Percentiles rank a stretch among this genome's conserved stretches.
These are phyloP conservation scores for Yponomeuta evonymella DNA, from an alignment of 2,888 invertebrate genomes.

Conservation along the genomic window DNA sequence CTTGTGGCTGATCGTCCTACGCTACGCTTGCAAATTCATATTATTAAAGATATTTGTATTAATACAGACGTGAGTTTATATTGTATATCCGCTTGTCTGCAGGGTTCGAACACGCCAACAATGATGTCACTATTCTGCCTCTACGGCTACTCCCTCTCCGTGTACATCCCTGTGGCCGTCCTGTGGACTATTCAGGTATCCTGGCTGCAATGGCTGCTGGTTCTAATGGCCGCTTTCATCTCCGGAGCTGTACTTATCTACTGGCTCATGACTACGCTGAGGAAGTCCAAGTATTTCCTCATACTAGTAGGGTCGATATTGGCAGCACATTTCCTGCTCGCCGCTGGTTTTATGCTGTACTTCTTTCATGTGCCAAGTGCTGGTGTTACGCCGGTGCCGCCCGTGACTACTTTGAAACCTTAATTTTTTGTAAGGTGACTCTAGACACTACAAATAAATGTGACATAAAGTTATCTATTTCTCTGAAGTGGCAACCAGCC, in stretches of 20 bases:
- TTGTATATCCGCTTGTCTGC: conserved; percentile 28
- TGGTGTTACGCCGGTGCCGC: conserved; percentile 20
- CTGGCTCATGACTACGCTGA: conserved; percentile 86
- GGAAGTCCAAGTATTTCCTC: conserved; percentile 75
- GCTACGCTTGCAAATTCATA: too few species aligned
- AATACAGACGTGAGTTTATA: too few species aligned
- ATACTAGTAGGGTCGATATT: conserved; percentile 77
- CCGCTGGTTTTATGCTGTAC: conserved; percentile 90
- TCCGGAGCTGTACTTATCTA: conserved; percentile 91
- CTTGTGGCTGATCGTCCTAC: too few species aligned
- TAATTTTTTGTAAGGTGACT: too few species aligned
- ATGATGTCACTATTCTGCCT: conserved; percentile 93
- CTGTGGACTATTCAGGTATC: conserved; percentile 91
- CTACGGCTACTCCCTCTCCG: conserved; percentile 95
- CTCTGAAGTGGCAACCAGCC: too few species aligned
- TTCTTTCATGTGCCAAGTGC: conserved; percentile 81
- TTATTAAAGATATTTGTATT: too few species aligned
- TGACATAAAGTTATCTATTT: too few species aligned
- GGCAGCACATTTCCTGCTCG: conserved; percentile 86
- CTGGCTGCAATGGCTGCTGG: conserved; percentile 92
- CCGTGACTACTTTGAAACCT: not conserved
- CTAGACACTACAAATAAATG: too few species aligned
- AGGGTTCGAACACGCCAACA: conserved; percentile 75
- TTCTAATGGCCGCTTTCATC: conserved; percentile 85
- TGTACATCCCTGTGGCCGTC: conserved; percentile 95